Conservation (phyloP, 1,140 invertebrate species). For the Patella vulgata region DNA sequence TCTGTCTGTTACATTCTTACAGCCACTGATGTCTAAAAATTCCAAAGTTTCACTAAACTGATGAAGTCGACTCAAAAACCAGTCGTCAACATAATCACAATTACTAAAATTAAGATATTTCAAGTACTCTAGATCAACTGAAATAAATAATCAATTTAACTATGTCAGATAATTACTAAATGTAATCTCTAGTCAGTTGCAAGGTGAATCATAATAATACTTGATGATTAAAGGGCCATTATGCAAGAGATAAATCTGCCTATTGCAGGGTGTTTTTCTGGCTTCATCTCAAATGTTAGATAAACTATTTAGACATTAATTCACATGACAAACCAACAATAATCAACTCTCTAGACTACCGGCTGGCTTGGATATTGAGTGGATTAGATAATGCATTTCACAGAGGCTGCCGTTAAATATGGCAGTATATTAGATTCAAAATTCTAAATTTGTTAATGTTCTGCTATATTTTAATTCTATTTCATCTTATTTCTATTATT, state of each 20-base stretch:
- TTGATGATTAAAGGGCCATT: not conserved
- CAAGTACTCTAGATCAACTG: constrained; percentile 70
- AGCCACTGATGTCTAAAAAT: constrained; percentile 79
- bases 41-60: constrained; percentile 73
- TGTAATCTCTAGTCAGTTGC: not conserved
- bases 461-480: too few relatives aligned
- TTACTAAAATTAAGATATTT: constrained; percentile 75
- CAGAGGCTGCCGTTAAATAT: not conserved
- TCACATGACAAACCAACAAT: too few relatives aligned
- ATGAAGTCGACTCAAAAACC: constrained; percentile 77
- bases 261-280: too few relatives aligned
- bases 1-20: constrained; percentile 73
- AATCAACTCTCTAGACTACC: too few relatives aligned
- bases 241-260: too few relatives aligned
- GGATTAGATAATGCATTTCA: not conserved
- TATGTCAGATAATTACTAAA: not conserved
- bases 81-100: constrained; percentile 78
- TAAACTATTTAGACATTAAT: too few relatives aligned
- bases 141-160: constrained; percentile 28
- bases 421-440: too few relatives aligned
- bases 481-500: too few relatives aligned
- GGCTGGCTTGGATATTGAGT: too few relatives aligned
- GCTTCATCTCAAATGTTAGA: too few relatives aligned
- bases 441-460: too few relatives aligned
- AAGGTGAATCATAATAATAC: not conserved